These are phyloP conservation scores for Megaustenia siamemsis DNA, from an alignment of 2,888 invertebrate species.

Conservation along the genomic window DNA sequence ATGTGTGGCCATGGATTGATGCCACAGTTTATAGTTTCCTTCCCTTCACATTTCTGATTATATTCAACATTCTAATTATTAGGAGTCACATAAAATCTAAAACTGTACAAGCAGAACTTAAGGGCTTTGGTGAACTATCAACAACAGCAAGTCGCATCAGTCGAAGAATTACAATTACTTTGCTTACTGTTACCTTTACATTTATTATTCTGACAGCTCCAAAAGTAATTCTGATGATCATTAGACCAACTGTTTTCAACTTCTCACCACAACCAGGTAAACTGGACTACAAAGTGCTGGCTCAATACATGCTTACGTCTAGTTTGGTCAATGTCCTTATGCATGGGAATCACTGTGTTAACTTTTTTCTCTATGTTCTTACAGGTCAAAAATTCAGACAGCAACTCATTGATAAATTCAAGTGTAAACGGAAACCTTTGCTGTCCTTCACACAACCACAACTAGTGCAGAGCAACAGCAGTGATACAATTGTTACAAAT, in stretches of 20 bases:
- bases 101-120: conserved; percentile 52
- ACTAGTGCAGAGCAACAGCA: background rate
- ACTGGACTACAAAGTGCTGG: conserved; percentile 60
- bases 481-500: conserved; percentile 8
- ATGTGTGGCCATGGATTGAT: conserved; percentile 73
- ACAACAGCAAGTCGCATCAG: conserved; percentile 54
- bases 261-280: conserved; percentile 53
- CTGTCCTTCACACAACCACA: background rate
- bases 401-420: conserved; percentile 60
- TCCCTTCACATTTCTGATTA: conserved; percentile 67
- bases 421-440: background rate
- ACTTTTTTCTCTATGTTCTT: conserved; percentile 71
- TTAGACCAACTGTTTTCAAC: conserved; percentile 63
- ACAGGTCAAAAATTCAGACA: conserved; percentile 67
- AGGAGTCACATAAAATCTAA: conserved; percentile 59
- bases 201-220: conserved; percentile 71
- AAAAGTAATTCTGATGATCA: conserved; percentile 68
- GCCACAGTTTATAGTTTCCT: conserved; percentile 71
- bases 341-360: conserved; percentile 69
- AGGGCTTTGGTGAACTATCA: conserved; percentile 14
- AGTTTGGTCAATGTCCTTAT: conserved; percentile 63
- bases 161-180: conserved; percentile 66
- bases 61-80: conserved; percentile 72
- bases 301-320: conserved; percentile 60
- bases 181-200: conserved; percentile 68